Evolutionary conservation across 2,888 invertebrate species (phyloP), one percentile per base, ranked within the genome.

Genomic region (Noctuana brunneofusca): DNA sequence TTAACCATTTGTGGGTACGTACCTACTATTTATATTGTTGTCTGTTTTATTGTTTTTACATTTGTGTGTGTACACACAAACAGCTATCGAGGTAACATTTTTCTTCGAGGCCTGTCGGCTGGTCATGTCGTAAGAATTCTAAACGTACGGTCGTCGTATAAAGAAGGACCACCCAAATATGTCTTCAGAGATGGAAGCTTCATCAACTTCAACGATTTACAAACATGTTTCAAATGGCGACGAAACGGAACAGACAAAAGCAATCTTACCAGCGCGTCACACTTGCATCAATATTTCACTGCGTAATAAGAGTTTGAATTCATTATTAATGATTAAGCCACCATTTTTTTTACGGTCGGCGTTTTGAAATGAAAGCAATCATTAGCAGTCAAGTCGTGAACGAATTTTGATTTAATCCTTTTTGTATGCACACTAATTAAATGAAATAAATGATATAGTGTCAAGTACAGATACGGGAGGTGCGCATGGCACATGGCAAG

Each of bases 261-360:
- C 16, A 57, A 65, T 30, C 9, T n/a, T 30, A 27, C 55, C 53
- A 24, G 49, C 46, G 53, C 54, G 20, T 57, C 59, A 55, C 54
- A 24, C 59, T 46, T 43, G 49, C 59, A 57, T 65, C 49, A 63
- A 67, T 69, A 65, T 66, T 62, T 58, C 65, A 60, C 63, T 43
- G 32, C 58, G 62, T 58, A 58, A 64, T 62, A 64, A 63, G 63
- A 64, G 66, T 64, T 66, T 62, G 57, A 64, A 66, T 65, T 64
- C 54, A 52, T 65, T 58, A 43, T 54, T 56, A 20, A 53, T 64
- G 49, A 64, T 65, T 59, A 64, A 52, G 53, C 64, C 54, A n/a
- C 6, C 9, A n/a, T 4, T 30, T 5, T 6, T 14, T n/a, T 38
- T 14, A 14, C 38, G 38, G 6, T 14, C 38, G 5, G 14, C 1